Base-by-base conservation (phyloP, 2,797 vertebrate genomes). In the Erpetoichthys calabaricus region DNA sequence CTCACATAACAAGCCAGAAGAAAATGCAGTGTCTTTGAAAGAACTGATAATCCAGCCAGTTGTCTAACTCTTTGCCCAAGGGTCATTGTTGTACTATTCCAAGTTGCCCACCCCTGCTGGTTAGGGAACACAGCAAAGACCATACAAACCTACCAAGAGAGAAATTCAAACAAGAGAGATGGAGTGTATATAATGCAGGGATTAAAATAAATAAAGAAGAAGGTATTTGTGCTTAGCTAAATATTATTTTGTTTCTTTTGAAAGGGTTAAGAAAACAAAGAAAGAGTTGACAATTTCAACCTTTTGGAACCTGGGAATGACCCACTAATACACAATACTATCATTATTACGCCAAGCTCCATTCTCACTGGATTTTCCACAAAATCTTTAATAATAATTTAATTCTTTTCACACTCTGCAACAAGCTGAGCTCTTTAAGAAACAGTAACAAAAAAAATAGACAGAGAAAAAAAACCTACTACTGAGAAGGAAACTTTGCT, bases 351-450 rank as follows among this genome's bases (percentile, higher is more conserved):
- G 68, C 67, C 65, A 69, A 66, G 60, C 68, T 57, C 74, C 70
- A 78, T 81, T 78, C 80, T 79, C 72, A 69, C 47, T 73, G 78
- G 80, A 83, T 86, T 86, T 81, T 70, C 77, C 71, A 80, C 78
- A 77, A 80, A 79, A 84, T 78, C 79, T 83, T 82, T 76, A 80
- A 77, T 83, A 73, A 89, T 86, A 84, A 87, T 88, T 82, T 83
- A 77, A 87, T 84, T 84, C 80, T 79, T 83, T 84, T 88, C 74
- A 86, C 70, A 62, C 64, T 67, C 72, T 77, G 84, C 75, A 64
- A 76, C 82, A 81, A 79, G 83, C 86, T 90, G 86, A 87, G 82
- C 81, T 80, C 75, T 84, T 81, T 77, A 72, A 74, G 75, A 83
- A 81, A 87, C 80, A 83, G 84, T 82, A 87, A 83, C 76, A 81